These are phyloP conservation scores for Lycia hirtaria DNA, from an alignment of 2,888 invertebrate species.

Conservation along the genomic window DNA sequence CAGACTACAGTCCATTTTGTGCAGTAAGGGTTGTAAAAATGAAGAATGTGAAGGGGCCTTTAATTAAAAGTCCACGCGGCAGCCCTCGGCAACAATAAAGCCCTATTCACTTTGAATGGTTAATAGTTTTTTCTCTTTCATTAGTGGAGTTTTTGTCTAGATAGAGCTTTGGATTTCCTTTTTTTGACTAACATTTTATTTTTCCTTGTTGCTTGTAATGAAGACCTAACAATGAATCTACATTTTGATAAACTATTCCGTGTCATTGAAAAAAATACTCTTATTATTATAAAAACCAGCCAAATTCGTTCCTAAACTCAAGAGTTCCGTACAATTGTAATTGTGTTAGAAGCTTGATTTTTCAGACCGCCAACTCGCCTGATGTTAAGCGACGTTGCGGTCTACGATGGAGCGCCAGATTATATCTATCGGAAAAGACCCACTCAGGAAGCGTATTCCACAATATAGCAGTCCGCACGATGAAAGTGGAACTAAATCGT, in stretches of 20 bases:
- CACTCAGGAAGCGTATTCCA: too few species aligned
- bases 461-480: too few species aligned
- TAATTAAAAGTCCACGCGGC: conserved; percentile 80
- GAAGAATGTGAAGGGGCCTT: conserved; percentile 73
- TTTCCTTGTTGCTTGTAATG: background rate
- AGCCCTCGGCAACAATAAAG: conserved; percentile 72
- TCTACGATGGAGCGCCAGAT: too few species aligned
- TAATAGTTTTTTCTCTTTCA: conserved; percentile 62
- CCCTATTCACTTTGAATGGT: conserved; percentile 66
- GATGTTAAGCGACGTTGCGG: too few species aligned
- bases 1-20: conserved; percentile 20
- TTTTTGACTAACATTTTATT: background rate
- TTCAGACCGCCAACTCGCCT: too few species aligned
- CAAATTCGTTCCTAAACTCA: too few species aligned
- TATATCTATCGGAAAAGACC: too few species aligned
- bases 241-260: background rate
- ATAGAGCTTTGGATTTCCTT: conserved; percentile 7
- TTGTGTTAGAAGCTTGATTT: too few species aligned
- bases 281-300: too few species aligned
- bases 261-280: background rate
- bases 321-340: too few species aligned
- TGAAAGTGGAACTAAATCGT: too few species aligned
- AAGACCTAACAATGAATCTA: background rate
- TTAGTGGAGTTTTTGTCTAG: conserved; percentile 41
- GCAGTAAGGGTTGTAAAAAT: conserved; percentile 70